These are phyloP conservation scores for Brenthis hecate DNA, from an alignment of 2,888 invertebrate species.

Conservation along the genomic window DNA sequence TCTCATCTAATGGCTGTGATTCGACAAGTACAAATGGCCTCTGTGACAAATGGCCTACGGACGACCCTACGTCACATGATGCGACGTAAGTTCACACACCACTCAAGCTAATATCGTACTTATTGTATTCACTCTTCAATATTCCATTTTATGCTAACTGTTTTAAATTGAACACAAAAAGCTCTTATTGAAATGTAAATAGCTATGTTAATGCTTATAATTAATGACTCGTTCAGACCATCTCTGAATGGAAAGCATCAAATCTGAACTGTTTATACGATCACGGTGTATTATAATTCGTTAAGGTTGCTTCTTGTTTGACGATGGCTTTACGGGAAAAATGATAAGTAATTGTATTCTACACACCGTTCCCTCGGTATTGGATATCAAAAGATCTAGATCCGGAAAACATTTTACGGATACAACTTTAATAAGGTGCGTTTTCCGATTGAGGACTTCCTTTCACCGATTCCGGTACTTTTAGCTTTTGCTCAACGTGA, in stretches of 20 bases:
- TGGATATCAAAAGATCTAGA: conserved; percentile 66
- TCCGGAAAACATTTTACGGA: conserved; percentile 57
- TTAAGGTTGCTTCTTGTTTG: conserved; percentile 56
- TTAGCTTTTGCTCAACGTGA: conserved; percentile 64
- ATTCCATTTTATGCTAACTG: conserved; percentile 42
- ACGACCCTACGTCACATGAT: conserved; percentile 70
- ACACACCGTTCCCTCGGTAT: conserved; percentile 65
- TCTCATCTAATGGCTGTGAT: conserved; percentile 82
- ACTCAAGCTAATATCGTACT: conserved; percentile 66
- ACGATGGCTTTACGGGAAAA: conserved; percentile 46
- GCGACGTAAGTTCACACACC: conserved; percentile 68
- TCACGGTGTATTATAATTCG: conserved; percentile 39
- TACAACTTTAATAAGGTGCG: conserved; percentile 55
- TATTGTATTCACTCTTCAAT: conserved; percentile 53
- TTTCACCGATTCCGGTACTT: conserved; percentile 60
- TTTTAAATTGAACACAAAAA: conserved; percentile 43
- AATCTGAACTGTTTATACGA: conserved; percentile 41
- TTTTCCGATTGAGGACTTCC: conserved; percentile 63
- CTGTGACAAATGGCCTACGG: conserved; percentile 80
- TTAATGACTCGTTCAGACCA: conserved; percentile 44
- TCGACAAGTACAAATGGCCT: conserved; percentile 83
- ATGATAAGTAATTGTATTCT: conserved; percentile 69
- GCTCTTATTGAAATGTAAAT: conserved; percentile 45
- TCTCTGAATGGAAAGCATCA: conserved; percentile 42
- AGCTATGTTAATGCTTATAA: conserved; percentile 47